Evolutionary conservation across 2,113 vertebrate species (phyloP).

Genomic region (Chelonoidis abingdonii): DNA sequence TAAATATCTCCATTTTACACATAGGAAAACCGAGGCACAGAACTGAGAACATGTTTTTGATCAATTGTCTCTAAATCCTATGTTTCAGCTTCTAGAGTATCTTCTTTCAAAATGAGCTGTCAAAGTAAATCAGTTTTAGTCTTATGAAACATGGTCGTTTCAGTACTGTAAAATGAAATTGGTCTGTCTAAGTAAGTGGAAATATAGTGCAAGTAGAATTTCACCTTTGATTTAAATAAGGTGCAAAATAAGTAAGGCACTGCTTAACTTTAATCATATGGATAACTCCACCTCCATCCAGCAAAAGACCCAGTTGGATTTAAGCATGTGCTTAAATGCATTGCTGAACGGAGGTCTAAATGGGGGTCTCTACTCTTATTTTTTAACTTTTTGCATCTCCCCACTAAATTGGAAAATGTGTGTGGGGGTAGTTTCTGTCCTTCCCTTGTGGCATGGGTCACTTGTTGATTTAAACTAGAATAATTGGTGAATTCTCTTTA

Average conservation of each 20-base stretch:
- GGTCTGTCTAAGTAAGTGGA: background rate
- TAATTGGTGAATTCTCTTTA: background rate
- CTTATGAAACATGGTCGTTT: background rate
- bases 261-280: background rate
- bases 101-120: background rate
- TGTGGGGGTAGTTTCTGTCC: background rate
- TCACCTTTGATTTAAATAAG: background rate
- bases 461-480: background rate
- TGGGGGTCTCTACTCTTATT: rapidly evolving
- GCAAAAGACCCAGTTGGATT: rapidly evolving
- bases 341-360: background rate
- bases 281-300: background rate
- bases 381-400: background rate
- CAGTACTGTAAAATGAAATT: background rate
- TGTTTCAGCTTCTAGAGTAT: background rate
- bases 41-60: background rate
- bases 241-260: background rate
- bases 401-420: background rate
- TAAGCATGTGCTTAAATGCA: background rate
- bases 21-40: background rate
- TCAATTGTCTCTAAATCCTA: background rate
- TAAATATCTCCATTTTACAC: rapidly evolving
- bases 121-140: background rate
- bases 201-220: background rate
- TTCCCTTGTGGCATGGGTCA: background rate